These are phyloP conservation scores for Seladonia tumulorum DNA, from an alignment of 2,888 invertebrate genomes.

Conservation along the genomic window DNA sequence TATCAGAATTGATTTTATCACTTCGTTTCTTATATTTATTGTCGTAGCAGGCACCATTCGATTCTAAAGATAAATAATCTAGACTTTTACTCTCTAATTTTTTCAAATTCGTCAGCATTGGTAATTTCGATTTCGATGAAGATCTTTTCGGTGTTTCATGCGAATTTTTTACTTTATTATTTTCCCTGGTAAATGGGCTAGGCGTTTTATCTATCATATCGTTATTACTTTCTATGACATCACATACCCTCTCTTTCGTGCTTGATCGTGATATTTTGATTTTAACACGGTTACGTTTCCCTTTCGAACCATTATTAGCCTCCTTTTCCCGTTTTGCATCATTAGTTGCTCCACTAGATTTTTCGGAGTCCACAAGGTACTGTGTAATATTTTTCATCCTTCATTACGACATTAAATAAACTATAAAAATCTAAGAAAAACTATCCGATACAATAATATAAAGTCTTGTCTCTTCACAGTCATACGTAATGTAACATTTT, in stretches of 20 bases:
- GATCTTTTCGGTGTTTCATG: slow-evolving; percentile 56
- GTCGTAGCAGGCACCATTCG: not conserved
- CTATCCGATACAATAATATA: slow-evolving; percentile 1
- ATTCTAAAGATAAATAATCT: slow-evolving; percentile 4
- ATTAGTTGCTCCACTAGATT: slow-evolving; percentile 48
- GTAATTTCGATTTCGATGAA: not conserved
- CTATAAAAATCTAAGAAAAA: not conserved
- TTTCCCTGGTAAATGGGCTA: slow-evolving; percentile 65
- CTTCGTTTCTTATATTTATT: not conserved
- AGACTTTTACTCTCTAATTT: slow-evolving; percentile 2
- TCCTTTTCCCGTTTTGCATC: slow-evolving; percentile 39
- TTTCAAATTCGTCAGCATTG: not conserved
- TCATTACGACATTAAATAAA: slow-evolving; percentile 31
- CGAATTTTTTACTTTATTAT: slow-evolving; percentile 10
- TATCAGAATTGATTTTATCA: not conserved
- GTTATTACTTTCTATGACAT: slow-evolving; percentile 71
- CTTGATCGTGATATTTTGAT: slow-evolving; percentile 72
- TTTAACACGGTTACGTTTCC: slow-evolving; percentile 74
- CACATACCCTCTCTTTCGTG: slow-evolving; percentile 61
- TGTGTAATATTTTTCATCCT: slow-evolving; percentile 78
- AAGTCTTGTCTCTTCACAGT: not conserved
- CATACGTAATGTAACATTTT: slow-evolving; percentile 46
- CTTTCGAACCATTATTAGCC: slow-evolving; percentile 7
- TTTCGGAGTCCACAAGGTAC: slow-evolving; percentile 74
- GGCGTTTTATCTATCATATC: slow-evolving; percentile 76